Base-by-base conservation (phyloP, 2,113 vertebrate genomes). In the Arvicanthis niloticus region DNA sequence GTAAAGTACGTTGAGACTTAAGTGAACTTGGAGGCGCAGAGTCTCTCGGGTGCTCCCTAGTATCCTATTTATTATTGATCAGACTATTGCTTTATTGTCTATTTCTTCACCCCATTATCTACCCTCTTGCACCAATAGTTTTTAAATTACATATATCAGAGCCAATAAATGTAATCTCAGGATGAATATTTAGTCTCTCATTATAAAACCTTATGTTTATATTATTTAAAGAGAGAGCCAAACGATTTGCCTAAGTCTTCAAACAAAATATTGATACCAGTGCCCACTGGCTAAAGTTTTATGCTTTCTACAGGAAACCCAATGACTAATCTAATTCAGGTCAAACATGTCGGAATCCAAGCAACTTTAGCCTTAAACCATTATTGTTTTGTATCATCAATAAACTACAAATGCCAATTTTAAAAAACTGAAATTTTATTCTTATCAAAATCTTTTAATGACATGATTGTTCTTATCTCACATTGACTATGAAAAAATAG, bases 1-100 rank as follows among this genome's bases (percentile, higher is more conserved):
- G 98, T 98, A 99, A 99, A 99, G 98, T 99, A 98, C 3, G 94
- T 98, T 98, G 98, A 98, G 98, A 98, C 98, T 98, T 98, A 98
- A 99, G 98, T 98, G 98, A 99, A 99, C 98, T 98, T 98, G 98
- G 98, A 98, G 86, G 97, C 98, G 67, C 89, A 40, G 94, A 53
- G 95, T 98, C 98, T 98, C 98, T 81, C 96, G 98, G 98, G 97
- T 98, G 95, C 97, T 98, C 98, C 98, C 92, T 96, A 98, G 96
- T 97, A 97, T 98, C 97, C 91, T 58, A 96, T 98, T 98, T 98
- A 98, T 98, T 97, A 97, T 95, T 98, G 97, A 98, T 92, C 97
- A 98, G 98, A 97, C 96, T 90, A 95, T 97, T 98, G 97, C 87
- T 98, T 98, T 96, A 91, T 96, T 96, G 93, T 51, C 86, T 91